Conservation (phyloP, 2,888 invertebrate genomes). For the Metopia argyrocephala region DNA sequence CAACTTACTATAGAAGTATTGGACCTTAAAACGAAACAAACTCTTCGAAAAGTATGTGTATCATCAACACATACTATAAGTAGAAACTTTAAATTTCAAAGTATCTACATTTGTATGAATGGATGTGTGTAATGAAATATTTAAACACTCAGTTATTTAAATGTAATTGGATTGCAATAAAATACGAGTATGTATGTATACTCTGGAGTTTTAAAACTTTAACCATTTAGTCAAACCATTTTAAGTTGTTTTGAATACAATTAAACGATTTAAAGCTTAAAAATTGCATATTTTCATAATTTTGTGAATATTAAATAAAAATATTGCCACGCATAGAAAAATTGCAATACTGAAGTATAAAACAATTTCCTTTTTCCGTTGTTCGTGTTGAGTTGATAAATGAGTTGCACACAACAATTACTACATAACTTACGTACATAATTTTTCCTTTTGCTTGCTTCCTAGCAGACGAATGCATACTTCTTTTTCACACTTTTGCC, state of each 20-base stretch:
- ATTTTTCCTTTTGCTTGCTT: neutral
- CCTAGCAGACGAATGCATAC: neutral
- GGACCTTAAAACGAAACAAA: constrained; percentile 5
- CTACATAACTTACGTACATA: constrained; percentile 20
- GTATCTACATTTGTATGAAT: neutral
- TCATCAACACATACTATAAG: neutral
- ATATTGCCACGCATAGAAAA: constrained; percentile 30
- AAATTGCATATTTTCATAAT: too few species aligned
- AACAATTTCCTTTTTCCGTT: constrained; percentile 50
- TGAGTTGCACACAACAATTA: constrained; percentile 20
- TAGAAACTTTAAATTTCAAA: neutral
- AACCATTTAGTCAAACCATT: too few species aligned
- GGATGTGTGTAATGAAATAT: too few species aligned
- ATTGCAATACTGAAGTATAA: constrained; percentile 38
- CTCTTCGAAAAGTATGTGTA: neutral
- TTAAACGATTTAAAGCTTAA: too few species aligned
- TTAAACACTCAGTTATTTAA: too few species aligned
- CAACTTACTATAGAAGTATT: neutral
- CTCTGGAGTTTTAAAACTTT: too few species aligned
- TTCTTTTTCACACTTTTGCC: neutral
- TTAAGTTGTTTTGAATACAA: too few species aligned
- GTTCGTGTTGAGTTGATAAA: constrained; percentile 49
- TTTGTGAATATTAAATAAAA: neutral
- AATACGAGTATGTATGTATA: too few species aligned
- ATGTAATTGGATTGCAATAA: too few species aligned